phyloP scores from a whole-genome alignment of 1,140 invertebrate genomes.

The Apis cerana region DNA sequence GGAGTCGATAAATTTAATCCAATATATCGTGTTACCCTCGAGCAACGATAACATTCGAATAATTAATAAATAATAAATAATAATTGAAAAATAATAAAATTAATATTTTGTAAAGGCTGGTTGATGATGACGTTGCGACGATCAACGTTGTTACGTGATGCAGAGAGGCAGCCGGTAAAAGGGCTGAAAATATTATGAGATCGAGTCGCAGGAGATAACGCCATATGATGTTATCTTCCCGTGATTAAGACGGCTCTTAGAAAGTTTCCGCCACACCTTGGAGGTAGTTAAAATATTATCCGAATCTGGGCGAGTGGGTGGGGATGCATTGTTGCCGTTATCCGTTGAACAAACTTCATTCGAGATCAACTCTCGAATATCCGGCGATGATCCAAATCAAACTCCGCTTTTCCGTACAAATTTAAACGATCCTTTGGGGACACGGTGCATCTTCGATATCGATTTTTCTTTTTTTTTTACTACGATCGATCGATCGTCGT shows the following conservation, averaged over 20 bases:
- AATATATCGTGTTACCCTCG: too few relatives aligned
- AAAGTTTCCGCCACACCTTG: neutral
- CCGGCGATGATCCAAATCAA: neutral
- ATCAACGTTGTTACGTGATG: too few relatives aligned
- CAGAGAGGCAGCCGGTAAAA: neutral
- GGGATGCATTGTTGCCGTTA: neutral
- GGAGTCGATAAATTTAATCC: neutral
- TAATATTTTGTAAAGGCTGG: too few relatives aligned
- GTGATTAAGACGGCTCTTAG: conserved; percentile 3
- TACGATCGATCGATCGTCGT: too few relatives aligned
- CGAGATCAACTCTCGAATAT: neutral
- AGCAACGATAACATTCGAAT: too few relatives aligned
- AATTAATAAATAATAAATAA: too few relatives aligned
- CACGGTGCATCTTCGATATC: neutral
- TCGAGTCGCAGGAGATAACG: conserved; percentile 29
- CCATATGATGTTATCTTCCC: conserved; percentile 31
- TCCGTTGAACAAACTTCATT: conserved; percentile 5
- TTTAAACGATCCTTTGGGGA: neutral
- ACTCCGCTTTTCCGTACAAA: neutral
- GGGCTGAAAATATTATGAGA: neutral
- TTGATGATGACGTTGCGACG: too few relatives aligned
- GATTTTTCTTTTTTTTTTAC: too few relatives aligned
- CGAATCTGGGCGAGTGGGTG: conserved; percentile 14
- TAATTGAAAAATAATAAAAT: too few relatives aligned
- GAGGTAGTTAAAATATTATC: conserved; percentile 29